Evolutionary conservation across 2,113 vertebrate species (phyloP), one percentile per base, ranked within the genome.

Genomic region (Lophochroa leadbeateri): DNA sequence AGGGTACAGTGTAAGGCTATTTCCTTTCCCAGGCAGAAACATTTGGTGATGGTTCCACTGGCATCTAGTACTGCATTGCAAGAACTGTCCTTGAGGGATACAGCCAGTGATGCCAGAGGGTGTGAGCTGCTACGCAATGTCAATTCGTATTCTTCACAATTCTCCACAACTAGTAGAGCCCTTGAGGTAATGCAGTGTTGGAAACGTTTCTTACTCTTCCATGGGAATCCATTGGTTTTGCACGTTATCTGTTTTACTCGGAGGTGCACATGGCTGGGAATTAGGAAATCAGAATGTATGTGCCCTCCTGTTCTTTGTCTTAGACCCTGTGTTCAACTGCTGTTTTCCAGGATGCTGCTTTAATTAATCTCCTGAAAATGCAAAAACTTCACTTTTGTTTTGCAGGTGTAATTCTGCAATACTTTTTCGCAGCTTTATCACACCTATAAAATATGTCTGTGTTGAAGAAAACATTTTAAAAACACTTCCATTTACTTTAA

Each of bases 1-100:
- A 18, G 97, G 97, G 86, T 93, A 95, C n/a, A 80, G 79, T 25
- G 90, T 84, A 82, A 94, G 69, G 69, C 76, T 14, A 12, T 96
- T 97, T 97, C 90, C 92, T 94, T 97, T 97, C 96, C 93, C 95
- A 97, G 90, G 88, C 88, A 96, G 88, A 83, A 92, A 78, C 50
- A 16, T 95, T 97, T 94, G 72, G 91, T 94, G 86, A 44, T 75
- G 74, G 49, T 69, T 94, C 70, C 17, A 4, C 39, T 88, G 86
- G 72, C 80, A 88, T 68, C 53, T 67, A 90, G 55, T 3, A 15
- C 44, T 57, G 70, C 44, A 3, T 49, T 28, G 21, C 79, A 28
- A 11, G 65, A 52, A 9, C 25, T 64, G 24, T 86, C 57, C 74
- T 81, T 52, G 60, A 86, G 70, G 55, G 61, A 7, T 19, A 11